Evolutionary conservation across 2,113 vertebrate species (phyloP).

Genomic region (Capra hircus): DNA sequence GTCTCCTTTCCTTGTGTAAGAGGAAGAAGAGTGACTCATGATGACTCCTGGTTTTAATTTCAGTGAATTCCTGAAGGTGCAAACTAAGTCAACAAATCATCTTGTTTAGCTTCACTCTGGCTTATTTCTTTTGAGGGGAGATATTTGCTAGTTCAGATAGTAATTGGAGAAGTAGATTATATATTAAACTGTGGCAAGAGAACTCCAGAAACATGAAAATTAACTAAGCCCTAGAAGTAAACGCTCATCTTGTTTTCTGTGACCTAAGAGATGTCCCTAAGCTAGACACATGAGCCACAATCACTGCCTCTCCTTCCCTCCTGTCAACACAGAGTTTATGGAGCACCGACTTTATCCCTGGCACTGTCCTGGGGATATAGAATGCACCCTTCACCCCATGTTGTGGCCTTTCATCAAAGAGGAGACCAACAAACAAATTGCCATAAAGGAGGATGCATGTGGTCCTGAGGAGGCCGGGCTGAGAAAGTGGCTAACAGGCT

Average conservation of each 20-base stretch:
- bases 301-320: neutral
- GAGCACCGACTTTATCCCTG: neutral
- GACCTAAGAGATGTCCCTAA: neutral
- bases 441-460: neutral
- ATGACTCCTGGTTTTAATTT: constrained; percentile 42
- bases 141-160: neutral
- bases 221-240: constrained; percentile 23
- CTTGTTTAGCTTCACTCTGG: neutral
- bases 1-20: neutral
- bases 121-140: neutral
- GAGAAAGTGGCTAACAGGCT: neutral
- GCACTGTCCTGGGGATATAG: neutral
- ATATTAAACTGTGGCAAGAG: neutral
- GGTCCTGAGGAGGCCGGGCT: neutral
- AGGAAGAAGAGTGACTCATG: neutral
- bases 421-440: neutral
- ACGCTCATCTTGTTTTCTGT: neutral
- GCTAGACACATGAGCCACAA: neutral
- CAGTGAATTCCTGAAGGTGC: neutral
- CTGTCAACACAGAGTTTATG: neutral
- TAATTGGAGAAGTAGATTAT: neutral
- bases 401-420: neutral
- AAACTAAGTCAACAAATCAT: neutral
- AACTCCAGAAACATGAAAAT: neutral
- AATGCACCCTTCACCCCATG: neutral